These are phyloP conservation scores for Cyprinodon tularosa DNA, from an alignment of 2,113 vertebrate species.

Conservation along the genomic window DNA sequence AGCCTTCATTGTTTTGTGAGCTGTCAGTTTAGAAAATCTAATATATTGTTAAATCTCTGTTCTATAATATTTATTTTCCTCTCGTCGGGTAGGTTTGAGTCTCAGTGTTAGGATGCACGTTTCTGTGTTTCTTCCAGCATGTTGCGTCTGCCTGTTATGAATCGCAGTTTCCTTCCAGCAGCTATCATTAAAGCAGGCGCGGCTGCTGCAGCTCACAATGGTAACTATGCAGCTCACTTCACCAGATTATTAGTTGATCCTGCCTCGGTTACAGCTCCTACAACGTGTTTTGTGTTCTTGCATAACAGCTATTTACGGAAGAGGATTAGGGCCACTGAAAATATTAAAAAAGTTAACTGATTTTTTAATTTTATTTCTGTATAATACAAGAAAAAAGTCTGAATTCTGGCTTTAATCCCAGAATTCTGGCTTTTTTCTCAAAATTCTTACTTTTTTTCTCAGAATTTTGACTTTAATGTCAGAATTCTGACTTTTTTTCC, in stretches of 20 bases:
- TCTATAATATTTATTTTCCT: background rate
- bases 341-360: too few relatives aligned
- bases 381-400: too few relatives aligned
- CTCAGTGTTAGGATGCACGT: background rate
- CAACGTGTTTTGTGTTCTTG: constrained; percentile 8
- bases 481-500: background rate
- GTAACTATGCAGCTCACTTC: constrained; percentile 70
- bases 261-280: background rate
- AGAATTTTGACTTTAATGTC: too few relatives aligned
- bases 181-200: constrained; percentile 70
- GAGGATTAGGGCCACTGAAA: too few relatives aligned
- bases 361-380: too few relatives aligned
- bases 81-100: background rate
- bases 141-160: constrained; percentile 84
- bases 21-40: too few relatives aligned
- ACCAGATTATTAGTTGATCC: background rate
- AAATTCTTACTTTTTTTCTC: too few relatives aligned
- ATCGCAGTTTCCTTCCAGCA: constrained; percentile 78
- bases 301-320: background rate
- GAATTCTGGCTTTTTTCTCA: too few relatives aligned
- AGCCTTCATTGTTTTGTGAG: too few relatives aligned
- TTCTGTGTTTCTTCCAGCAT: constrained; percentile 77
- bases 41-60: background rate
- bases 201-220: constrained; percentile 66
- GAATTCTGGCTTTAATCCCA: too few relatives aligned